Base-by-base conservation (phyloP, 2,797 vertebrate species). In the Danio aesculapii region DNA sequence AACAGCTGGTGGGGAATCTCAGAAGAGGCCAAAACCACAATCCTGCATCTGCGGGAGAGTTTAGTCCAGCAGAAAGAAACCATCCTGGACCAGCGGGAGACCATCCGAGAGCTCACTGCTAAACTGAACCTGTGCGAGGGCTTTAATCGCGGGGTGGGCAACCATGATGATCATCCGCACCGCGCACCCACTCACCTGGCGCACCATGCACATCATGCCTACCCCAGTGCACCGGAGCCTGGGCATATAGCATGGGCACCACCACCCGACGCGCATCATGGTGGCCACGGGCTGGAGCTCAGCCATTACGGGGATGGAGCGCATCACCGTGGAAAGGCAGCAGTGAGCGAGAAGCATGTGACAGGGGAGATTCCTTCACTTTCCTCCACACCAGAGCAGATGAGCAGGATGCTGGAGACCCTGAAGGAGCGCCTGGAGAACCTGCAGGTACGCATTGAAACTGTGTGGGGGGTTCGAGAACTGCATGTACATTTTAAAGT, bases 1-100 rank as follows among this genome's bases (percentile, higher is more conserved):
- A 83, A 87, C 50, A 88, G 93, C 61, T 92, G 92, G 93, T 92
- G 91, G 88, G 94, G 92, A n/a, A 90, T 93, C 13, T 92, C 92
- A 0, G 94, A 91, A 43, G 91, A 92, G 63, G 90, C 91, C 14
- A 92, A 92, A 50, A 63, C 89, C 44, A 91, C 91, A 16, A 92
- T 94, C 62, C 77, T 94, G 49, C 92, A 91, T 73, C 87, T 94
- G 19, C 89, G 92, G 10, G 92, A 93, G 82, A 92, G 89, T 41
- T 84, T 93, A 63, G 91, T 93, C 46, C 92, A 89, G 53, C 92
- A 93, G 88, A 93, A 91, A 30, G 93, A 93, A 84, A 91, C 88
- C 6, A 90, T 93, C 52, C 80, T 93, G 74, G 91, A 93, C 71
- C 92, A 92, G 82, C 86, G 92, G 59, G 92, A 93, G 77, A 91